Evolutionary conservation across 1,140 invertebrate genomes (phyloP).

Genomic region (Drosophila lini): DNA sequence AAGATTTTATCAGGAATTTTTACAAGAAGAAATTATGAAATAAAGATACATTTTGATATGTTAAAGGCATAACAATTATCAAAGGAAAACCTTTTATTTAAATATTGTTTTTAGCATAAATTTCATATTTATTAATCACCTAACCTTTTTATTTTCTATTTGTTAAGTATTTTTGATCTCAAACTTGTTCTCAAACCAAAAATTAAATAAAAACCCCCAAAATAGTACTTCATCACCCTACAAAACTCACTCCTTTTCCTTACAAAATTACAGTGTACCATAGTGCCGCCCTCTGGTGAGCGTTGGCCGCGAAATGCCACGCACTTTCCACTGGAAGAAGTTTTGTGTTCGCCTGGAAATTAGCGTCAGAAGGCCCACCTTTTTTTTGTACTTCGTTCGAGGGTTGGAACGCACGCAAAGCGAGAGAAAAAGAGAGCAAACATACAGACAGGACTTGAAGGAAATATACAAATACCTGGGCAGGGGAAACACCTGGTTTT

Average conservation of each 20-base stretch:
- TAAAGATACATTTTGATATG: too few species aligned
- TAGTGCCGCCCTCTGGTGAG: slow-evolving; percentile 61
- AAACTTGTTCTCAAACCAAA: background rate
- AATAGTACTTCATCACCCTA: too few species aligned
- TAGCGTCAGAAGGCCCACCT: slow-evolving; percentile 43
- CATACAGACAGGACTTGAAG: slow-evolving; percentile 8
- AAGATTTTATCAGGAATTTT: background rate
- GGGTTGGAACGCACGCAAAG: slow-evolving; percentile 5
- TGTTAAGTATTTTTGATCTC: background rate
- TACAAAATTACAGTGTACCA: slow-evolving; percentile 8
- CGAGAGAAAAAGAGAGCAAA: slow-evolving; percentile 5
- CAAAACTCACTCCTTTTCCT: background rate
- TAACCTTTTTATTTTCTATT: background rate
- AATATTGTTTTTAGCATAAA: too few species aligned
- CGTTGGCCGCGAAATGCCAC: slow-evolving; percentile 39
- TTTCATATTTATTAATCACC: too few species aligned
- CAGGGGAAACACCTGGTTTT: slow-evolving; percentile 23
- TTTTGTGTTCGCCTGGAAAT: slow-evolving; percentile 63
- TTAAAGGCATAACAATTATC: too few species aligned
- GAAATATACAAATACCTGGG: slow-evolving; percentile 27
- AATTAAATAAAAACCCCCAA: too few species aligned
- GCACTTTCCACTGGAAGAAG: slow-evolving; percentile 78
- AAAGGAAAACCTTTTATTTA: too few species aligned
- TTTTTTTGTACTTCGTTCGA: slow-evolving; percentile 13
- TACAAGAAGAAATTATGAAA: too few species aligned